Percentiles rank a stretch among this genome's conserved stretches.
Conservation (phyloP, 2,888 invertebrate species). For the Apomyelois bistriatella region DNA sequence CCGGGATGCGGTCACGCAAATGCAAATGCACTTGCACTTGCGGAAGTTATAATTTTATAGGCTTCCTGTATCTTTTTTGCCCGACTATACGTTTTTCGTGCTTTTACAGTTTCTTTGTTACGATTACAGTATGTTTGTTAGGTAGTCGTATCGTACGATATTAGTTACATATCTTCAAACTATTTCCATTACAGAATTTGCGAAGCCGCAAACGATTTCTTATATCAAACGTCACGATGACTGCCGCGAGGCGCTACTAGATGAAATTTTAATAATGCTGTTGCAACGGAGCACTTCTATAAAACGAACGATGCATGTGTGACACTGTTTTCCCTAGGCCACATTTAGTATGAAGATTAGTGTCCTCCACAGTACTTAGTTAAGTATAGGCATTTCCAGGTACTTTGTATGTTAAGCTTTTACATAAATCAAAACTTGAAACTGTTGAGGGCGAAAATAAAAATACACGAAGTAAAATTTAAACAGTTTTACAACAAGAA, state of each 20-base stretch:
- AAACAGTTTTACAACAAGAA: not conserved
- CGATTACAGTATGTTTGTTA: no score
- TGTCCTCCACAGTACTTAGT: constrained; percentile 19
- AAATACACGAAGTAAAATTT: no score
- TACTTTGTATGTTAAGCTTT: not conserved
- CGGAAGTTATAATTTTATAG: constrained; percentile 1
- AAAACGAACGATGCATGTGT: constrained; percentile 17
- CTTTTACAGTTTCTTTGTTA: no score
- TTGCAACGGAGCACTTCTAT: constrained; percentile 23
- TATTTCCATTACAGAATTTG: no score
- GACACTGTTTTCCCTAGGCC: constrained; percentile 21
- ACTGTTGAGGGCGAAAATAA: no score
- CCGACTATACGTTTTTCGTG: no score
- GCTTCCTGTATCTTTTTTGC: not conserved
- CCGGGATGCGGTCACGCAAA: constrained; percentile 7
- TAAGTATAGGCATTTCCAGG: constrained; percentile 17
- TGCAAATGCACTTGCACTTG: constrained; percentile 9
- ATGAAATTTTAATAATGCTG: constrained; percentile 48
- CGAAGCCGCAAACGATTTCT: no score
- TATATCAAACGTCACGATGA: not conserved
- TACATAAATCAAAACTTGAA: not conserved
- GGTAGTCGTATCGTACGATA: no score
- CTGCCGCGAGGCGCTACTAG: constrained; percentile 26
- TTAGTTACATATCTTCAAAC: no score
- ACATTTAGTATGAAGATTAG: constrained; percentile 24